A percentile compares a stretch with the other conserved stretches of the same genome.
Evolutionary conservation across 1,140 invertebrate species (phyloP).

Genomic region (Drosophila carrolli): DNA sequence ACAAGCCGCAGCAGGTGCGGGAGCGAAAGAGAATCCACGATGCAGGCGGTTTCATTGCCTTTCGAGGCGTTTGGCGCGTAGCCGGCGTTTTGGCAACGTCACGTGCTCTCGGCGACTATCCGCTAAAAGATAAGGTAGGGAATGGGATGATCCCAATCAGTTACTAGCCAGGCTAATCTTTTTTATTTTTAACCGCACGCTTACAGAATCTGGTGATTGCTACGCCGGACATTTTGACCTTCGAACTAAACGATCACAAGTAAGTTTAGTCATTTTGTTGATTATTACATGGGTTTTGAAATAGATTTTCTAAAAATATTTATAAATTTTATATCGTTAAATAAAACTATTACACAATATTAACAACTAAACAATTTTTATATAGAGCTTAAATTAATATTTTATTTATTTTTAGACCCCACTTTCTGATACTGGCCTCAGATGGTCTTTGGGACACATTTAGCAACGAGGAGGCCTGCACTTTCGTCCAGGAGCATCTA

Average conservation of each 20-base stretch:
- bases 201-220: constrained; percentile 94
- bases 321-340: too few species aligned
- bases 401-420: constrained; percentile 85
- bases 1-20: constrained; percentile 97
- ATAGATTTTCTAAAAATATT: not conserved
- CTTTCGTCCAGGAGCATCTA: constrained; percentile 92
- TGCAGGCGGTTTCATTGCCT: constrained; percentile 96
- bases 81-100: constrained; percentile 98
- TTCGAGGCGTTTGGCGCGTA: constrained; percentile 98
- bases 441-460: constrained; percentile 99
- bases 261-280: constrained; percentile 43
- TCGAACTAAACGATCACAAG: constrained; percentile 93
- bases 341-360: not conserved
- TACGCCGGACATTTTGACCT: constrained; percentile 97
- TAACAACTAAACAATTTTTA: not conserved
- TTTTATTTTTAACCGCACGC: constrained; percentile 11
- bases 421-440: constrained; percentile 96
- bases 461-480: constrained; percentile 96
- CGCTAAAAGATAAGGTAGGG: constrained; percentile 92
- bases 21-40: constrained; percentile 95
- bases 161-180: not conserved
- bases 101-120: constrained; percentile 96
- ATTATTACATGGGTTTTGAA: not conserved
- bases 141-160: constrained; percentile 17
- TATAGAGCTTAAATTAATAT: not conserved